A percentile compares a stretch with the other conserved stretches of the same genome.
Conservation (phyloP, 2,113 vertebrate species). For the Colaptes auratus region DNA sequence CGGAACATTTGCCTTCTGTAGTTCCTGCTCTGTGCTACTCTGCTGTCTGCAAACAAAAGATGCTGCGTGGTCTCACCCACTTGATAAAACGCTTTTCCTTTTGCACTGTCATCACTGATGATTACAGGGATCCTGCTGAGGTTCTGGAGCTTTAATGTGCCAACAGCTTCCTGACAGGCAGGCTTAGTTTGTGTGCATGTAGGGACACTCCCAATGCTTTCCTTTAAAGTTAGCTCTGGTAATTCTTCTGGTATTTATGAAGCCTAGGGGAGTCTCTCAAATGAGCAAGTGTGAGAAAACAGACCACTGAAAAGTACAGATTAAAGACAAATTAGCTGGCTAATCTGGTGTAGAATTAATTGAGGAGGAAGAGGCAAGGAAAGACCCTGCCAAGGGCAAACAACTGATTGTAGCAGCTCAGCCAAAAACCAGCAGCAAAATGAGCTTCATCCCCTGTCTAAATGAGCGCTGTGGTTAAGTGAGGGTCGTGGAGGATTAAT, state of each 20-base stretch:
- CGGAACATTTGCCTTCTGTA: neutral
- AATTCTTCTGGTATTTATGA: neutral
- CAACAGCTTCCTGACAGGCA: neutral
- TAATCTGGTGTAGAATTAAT: neutral
- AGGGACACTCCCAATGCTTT: neutral
- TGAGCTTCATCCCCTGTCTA: neutral
- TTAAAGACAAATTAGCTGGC: constrained; percentile 5
- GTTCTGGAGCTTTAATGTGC: neutral
- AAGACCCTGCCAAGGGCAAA: neutral
- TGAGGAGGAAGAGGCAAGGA: neutral
- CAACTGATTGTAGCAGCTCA: neutral
- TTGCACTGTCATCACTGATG: neutral
- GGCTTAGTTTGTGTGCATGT: neutral
- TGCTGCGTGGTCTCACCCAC: neutral
- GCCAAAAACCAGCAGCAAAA: neutral
- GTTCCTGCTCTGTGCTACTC: neutral
- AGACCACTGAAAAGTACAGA: neutral
- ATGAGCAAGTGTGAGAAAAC: neutral
- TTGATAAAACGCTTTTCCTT: constrained; percentile 4
- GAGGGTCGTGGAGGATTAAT: constrained; percentile 4
- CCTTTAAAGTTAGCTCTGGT: neutral
- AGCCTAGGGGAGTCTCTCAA: neutral
- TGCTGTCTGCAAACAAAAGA: neutral
- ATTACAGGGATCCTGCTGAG: neutral
- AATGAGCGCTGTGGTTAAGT: neutral